These are phyloP conservation scores for Archips xylosteana DNA, from an alignment of 2,888 invertebrate genomes.

Conservation along the genomic window DNA sequence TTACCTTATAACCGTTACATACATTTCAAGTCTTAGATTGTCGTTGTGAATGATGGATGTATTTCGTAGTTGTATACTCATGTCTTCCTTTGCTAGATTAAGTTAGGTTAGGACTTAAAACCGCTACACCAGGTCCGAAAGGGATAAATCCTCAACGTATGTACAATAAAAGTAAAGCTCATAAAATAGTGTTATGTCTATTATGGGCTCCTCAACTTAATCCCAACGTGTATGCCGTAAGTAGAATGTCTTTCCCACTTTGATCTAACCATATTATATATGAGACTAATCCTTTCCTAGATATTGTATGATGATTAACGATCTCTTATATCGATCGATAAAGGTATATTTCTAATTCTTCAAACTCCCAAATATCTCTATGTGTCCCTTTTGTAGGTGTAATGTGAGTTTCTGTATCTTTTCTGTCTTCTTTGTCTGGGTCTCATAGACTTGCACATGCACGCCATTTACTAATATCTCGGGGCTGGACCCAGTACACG, in stretches of 20 bases:
- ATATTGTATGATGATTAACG: neutral
- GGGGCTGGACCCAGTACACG: too few species aligned
- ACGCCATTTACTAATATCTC: neutral
- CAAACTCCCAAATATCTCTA: neutral
- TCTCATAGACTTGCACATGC: neutral
- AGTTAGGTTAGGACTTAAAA: neutral
- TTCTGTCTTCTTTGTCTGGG: neutral
- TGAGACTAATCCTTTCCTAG: neutral
- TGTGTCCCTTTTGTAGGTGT: neutral
- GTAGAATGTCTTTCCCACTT: neutral
- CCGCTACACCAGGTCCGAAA: neutral
- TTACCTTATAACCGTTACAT: too few species aligned
- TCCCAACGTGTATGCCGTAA: neutral
- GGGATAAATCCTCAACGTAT: neutral
- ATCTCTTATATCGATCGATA: neutral
- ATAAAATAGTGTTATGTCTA: neutral
- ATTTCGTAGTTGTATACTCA: neutral
- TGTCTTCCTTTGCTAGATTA: slow-evolving; percentile 5
- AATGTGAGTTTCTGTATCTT: neutral
- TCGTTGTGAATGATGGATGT: neutral
- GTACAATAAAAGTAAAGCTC: neutral
- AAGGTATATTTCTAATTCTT: neutral
- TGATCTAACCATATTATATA: too few species aligned
- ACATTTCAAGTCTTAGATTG: neutral
- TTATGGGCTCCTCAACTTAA: neutral